Conservation (phyloP, 2,113 vertebrate species). For the Pseudonaja textilis region DNA sequence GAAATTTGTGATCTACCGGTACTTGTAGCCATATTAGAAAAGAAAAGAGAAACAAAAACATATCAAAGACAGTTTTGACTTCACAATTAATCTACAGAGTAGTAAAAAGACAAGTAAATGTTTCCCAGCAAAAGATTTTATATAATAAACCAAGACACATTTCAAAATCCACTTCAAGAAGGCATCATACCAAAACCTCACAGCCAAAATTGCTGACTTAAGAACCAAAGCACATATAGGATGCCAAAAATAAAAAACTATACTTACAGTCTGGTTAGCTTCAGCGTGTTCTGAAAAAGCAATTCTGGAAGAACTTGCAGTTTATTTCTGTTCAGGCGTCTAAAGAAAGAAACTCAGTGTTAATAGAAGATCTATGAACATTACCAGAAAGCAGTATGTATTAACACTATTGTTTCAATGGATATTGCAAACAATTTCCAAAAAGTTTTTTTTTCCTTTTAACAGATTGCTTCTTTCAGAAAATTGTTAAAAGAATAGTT, state of each 20-base stretch:
- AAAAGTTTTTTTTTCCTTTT: not conserved
- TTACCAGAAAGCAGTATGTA: not conserved
- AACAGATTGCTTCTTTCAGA: not conserved
- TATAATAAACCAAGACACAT: constrained; percentile 16
- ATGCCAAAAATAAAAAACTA: constrained; percentile 27
- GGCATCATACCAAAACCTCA: constrained; percentile 30
- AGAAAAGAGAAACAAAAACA: not conserved
- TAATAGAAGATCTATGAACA: constrained; percentile 9
- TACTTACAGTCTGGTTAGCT: constrained; percentile 96
- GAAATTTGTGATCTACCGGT: not conserved
- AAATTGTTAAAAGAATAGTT: not conserved
- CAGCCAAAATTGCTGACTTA: constrained; percentile 30
- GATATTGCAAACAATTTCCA: not conserved
- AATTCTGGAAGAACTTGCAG: constrained; percentile 94
- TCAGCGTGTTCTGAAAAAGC: constrained; percentile 95
- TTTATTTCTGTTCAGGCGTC: constrained; percentile 96
- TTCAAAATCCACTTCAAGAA: constrained; percentile 25
- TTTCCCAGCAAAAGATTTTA: constrained; percentile 11
- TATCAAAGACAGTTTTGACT: not conserved
- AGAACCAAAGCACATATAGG: not conserved
- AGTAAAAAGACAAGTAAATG: constrained; percentile 2
- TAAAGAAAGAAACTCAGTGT: constrained; percentile 55
- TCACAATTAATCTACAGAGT: not conserved
- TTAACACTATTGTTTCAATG: not conserved
- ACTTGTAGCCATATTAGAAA: not conserved